Base-by-base conservation (phyloP, 2,888 invertebrate genomes). In the Lacanobia oleracea region DNA sequence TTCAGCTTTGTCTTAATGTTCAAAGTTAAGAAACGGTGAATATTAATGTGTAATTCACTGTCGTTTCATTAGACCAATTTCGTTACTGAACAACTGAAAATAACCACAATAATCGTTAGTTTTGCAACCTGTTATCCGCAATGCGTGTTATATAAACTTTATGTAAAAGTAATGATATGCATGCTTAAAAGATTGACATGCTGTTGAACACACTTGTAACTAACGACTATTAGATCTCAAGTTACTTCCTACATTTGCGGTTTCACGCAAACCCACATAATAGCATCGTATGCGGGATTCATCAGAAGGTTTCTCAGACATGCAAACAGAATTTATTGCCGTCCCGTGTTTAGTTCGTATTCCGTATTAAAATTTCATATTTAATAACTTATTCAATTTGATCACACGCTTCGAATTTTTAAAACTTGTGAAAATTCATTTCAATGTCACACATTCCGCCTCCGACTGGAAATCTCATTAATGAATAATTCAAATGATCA, bases 201-300 rank as follows among this genome's bases (percentile, higher is more conserved):
- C 72, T 61, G 68, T 72, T 82, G 71, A 67, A 72, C 68, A 80
- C 72, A 75, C 80, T 79, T 61, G 75, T 82, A 83, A 86, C 84
- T 86, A 87, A 85, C 84, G 77, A 82, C 82, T 85, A 86, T 86
- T 81, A 83, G 72, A 85, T 88, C 85, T 89, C 87, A 81, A 84
- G 85, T 91, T 90, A 90, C 91, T 90, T 89, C 89, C 90, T 88
- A 80, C 82, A 87, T 88, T 89, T 90, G 92, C 85, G 92, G 92
- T 90, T 85, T 83, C 81, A 84, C 79, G 68, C 83, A 86, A 86
- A 85, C 82, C 83, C 79, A 78, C 81, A 74, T 72, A 82, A 76
- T 76, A 70, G 57, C 78, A 69, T 79, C 69, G 57, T 84, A 79
- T 85, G 85, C 82, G 81, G 78, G 83, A 85, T 86, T 81, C 76